phyloP scores from a whole-genome alignment of 2,113 vertebrate genomes.

The Porphyrio hochstetteri region DNA sequence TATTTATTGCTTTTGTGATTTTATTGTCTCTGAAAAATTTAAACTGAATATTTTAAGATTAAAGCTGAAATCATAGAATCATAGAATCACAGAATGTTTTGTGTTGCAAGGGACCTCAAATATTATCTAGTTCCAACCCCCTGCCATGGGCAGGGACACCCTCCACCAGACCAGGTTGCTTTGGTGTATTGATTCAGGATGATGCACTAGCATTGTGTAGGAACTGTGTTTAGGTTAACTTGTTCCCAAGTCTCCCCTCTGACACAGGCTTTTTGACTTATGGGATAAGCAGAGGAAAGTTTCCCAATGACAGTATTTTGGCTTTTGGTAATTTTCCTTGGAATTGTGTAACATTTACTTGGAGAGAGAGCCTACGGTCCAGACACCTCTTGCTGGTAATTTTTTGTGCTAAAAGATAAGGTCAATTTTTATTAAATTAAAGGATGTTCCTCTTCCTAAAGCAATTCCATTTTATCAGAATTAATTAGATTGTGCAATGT shows the following conservation, averaged over 20 bases:
- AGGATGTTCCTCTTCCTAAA: background rate
- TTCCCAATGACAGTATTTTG: background rate
- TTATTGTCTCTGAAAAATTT: background rate
- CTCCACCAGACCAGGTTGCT: too few species aligned
- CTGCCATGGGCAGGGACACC: too few species aligned
- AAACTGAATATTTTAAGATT: background rate
- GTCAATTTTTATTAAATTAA: background rate
- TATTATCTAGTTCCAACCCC: too few species aligned
- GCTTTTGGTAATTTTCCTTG: background rate
- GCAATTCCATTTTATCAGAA: fast-evolving
- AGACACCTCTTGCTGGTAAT: background rate
- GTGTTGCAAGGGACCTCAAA: too few species aligned
- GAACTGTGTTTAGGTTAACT: background rate
- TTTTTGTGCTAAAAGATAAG: background rate
- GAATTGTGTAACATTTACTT: background rate
- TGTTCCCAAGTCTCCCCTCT: background rate
- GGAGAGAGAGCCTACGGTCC: background rate
- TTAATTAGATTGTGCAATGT: background rate
- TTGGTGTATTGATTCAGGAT: background rate
- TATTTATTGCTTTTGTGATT: background rate
- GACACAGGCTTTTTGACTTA: background rate
- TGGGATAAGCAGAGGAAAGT: fast-evolving
- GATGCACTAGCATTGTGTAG: background rate
- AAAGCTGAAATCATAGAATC: background rate
- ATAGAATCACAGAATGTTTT: too few species aligned